These are phyloP conservation scores for Columba guinea DNA, from an alignment of 2,797 vertebrate species.

Conservation along the genomic window DNA sequence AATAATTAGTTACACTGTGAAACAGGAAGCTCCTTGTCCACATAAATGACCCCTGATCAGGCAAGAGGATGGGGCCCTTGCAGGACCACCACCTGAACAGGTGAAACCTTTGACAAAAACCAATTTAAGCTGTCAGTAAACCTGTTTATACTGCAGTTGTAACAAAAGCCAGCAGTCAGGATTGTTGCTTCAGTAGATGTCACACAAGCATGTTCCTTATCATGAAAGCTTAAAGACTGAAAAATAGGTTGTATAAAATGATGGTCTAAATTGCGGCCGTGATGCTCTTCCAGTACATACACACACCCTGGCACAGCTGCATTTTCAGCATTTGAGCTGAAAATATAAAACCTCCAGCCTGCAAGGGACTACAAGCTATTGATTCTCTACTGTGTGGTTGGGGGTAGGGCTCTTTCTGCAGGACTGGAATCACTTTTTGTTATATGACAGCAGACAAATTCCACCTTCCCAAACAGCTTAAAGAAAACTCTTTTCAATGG, in stretches of 20 bases:
- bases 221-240: neutral
- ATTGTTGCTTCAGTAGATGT: neutral
- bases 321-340: neutral
- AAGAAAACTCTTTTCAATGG: conserved; percentile 2
- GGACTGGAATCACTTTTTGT: neutral
- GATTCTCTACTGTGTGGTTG: neutral
- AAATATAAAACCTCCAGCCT: neutral
- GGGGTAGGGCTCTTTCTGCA: neutral
- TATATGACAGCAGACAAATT: neutral
- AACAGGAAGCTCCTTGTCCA: neutral
- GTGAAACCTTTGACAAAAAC: neutral
- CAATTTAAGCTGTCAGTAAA: neutral
- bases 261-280: neutral
- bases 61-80: neutral
- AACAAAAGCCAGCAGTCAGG: neutral
- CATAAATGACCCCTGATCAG: neutral
- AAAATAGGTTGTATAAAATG: neutral
- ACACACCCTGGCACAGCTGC: neutral
- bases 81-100: neutral
- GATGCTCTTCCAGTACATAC: neutral
- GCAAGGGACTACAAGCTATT: neutral
- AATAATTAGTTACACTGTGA: neutral
- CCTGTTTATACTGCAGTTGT: neutral
- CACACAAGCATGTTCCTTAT: neutral
- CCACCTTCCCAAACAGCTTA: neutral